Conservation (phyloP, 2,113 vertebrate species). For the Phycodurus eques region DNA sequence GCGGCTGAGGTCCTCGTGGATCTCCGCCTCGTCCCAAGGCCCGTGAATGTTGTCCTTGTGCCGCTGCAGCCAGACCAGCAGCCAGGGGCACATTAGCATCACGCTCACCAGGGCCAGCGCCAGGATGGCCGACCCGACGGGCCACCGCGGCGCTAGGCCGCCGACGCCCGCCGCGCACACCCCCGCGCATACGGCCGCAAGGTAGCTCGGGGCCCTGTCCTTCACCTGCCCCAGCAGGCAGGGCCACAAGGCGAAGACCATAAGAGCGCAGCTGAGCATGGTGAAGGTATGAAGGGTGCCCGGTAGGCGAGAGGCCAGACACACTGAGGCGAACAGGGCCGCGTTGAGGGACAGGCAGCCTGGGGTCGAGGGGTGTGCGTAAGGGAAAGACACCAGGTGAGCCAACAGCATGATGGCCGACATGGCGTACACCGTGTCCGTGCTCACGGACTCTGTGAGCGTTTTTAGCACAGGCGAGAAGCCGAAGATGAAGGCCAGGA, state of each 20-base stretch:
- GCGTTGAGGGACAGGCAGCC: conserved; percentile 93
- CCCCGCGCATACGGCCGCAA: conserved; percentile 76
- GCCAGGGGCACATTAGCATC: conserved; percentile 85
- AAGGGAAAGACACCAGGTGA: conserved; percentile 91
- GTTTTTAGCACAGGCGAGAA: conserved; percentile 94
- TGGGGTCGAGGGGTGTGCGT: conserved; percentile 85
- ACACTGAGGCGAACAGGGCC: conserved; percentile 93
- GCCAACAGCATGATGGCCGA: conserved; percentile 90
- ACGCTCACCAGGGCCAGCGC: conserved; percentile 77
- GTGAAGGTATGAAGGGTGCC: conserved; percentile 89
- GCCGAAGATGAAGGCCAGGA: conserved; percentile 90
- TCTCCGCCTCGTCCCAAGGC: conserved; percentile 97
- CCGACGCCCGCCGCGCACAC: conserved; percentile 77
- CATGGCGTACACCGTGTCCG: conserved; percentile 97
- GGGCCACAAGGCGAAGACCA: conserved; percentile 96
- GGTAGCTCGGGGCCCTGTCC: conserved; percentile 71
- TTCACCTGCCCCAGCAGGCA: conserved; percentile 88
- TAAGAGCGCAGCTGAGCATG: conserved; percentile 90
- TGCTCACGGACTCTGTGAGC: conserved; percentile 92
- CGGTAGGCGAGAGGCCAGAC: conserved; percentile 89
- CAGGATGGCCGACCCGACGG: conserved; percentile 79
- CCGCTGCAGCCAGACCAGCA: conserved; percentile 85
- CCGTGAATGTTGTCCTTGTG: conserved; percentile 98
- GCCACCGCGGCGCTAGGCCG: conserved; percentile 77
- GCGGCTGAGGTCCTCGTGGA: conserved; percentile 87